Evolutionary conservation across 2,797 vertebrate genomes (phyloP).

Genomic region (Muraenolepis orangiensis): DNA sequence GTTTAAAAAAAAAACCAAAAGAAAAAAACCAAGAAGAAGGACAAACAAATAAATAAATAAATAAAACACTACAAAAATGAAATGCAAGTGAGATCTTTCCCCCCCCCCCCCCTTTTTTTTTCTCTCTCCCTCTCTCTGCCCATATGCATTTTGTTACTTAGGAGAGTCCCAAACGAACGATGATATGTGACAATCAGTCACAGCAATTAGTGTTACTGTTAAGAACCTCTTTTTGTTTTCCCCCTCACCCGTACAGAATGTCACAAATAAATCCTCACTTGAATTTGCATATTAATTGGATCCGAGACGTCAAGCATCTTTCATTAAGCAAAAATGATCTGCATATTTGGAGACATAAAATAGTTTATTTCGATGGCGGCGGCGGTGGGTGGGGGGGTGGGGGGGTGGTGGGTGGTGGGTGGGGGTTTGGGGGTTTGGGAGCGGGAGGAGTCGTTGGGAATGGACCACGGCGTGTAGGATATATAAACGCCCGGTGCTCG

Average conservation of each 20-base stretch:
- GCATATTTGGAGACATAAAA: conserved; percentile 99
- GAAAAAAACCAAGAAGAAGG: too few species aligned
- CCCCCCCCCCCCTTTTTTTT: too few species aligned
- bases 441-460: conserved; percentile 93
- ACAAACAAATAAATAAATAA: too few species aligned
- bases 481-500: conserved; percentile 72
- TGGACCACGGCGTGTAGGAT: conserved; percentile 83
- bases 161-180: conserved; percentile 97
- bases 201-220: conserved; percentile 99
- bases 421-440: too few species aligned
- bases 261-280: conserved; percentile 99
- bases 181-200: conserved; percentile 99
- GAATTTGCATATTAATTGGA: conserved; percentile 99
- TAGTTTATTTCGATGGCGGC: conserved; percentile 99
- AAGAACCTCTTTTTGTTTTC: conserved; percentile 99
- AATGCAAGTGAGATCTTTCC: conserved; percentile 44
- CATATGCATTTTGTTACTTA: conserved; percentile 85
- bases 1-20: conserved; percentile 36
- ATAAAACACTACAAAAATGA: conserved; percentile 54
- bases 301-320: conserved; percentile 99
- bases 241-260: conserved; percentile 99
- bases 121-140: too few species aligned
- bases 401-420: too few species aligned
- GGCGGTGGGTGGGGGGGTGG: too few species aligned
- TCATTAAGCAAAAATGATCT: conserved; percentile 99